phyloP scores from a whole-genome alignment of 2,797 vertebrate species.

The Pelobates cultripes region DNA sequence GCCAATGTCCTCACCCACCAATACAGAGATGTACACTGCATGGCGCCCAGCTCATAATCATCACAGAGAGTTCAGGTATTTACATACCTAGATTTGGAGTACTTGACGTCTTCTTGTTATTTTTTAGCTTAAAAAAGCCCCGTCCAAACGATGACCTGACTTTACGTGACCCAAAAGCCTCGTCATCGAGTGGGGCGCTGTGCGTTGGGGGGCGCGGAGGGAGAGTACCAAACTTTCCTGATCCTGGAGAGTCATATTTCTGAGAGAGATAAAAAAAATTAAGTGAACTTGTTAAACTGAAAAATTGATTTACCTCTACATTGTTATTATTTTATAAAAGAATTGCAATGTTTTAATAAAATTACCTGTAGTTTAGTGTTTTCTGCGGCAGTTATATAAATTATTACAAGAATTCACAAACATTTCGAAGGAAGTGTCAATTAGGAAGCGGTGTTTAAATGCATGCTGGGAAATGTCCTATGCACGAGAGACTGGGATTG shows the following conservation, averaged over 20 bases:
- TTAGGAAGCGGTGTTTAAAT: background rate
- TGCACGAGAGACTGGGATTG: too few species aligned
- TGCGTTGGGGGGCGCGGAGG: constrained; percentile 77
- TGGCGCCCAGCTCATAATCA: background rate
- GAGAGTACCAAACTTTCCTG: constrained; percentile 72
- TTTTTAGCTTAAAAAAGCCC: constrained; percentile 95
- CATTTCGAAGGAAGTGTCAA: background rate
- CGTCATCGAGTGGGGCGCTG: constrained; percentile 71
- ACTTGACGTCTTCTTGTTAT: constrained; percentile 86
- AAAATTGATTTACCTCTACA: too few species aligned
- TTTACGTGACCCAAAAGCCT: constrained; percentile 88
- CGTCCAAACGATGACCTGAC: constrained; percentile 92
- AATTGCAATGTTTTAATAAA: too few species aligned
- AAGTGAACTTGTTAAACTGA: too few species aligned
- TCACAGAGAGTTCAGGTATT: background rate
- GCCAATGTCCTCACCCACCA: background rate
- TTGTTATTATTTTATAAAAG: too few species aligned
- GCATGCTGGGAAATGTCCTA: background rate
- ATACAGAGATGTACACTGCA: too few species aligned
- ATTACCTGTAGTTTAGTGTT: too few species aligned
- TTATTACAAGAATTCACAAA: too few species aligned
- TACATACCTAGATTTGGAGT: constrained; percentile 91
- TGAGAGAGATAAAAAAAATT: too few species aligned
- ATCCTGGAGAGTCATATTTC: constrained; percentile 71
- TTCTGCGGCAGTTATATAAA: too few species aligned